Evolutionary conservation across 2,888 invertebrate species (phyloP).

Genomic region (Archips crataeganus): DNA sequence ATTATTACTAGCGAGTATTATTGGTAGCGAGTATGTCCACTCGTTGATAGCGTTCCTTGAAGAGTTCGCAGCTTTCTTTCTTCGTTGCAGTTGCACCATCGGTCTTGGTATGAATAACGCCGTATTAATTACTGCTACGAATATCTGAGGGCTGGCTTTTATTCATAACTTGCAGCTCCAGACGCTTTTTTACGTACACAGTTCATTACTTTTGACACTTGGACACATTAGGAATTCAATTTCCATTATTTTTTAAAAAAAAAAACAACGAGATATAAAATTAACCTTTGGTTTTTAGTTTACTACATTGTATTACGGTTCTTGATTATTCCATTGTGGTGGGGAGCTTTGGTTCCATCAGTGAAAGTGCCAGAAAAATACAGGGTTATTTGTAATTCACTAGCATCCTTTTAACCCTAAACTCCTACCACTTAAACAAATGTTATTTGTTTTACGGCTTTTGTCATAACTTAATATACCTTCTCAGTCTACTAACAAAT

Average conservation of each 20-base stretch:
- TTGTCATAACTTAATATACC: no score
- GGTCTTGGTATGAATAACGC: constrained; percentile 63
- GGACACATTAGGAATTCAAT: background rate
- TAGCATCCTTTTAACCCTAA: no score
- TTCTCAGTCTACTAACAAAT: no score
- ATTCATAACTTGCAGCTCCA: constrained; percentile 61
- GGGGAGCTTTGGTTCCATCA: no score
- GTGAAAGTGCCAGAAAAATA: no score
- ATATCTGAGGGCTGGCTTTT: constrained; percentile 65
- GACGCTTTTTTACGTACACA: constrained; percentile 5
- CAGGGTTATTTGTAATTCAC: no score
- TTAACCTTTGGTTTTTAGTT: no score
- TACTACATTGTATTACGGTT: no score
- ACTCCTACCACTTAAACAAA: no score
- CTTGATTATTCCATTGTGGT: no score
- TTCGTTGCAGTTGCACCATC: constrained; percentile 68
- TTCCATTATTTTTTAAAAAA: background rate
- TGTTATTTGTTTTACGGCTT: no score
- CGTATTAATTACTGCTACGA: constrained; percentile 66
- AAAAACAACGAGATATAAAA: no score
- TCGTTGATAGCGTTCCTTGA: constrained; percentile 59
- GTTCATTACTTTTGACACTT: background rate
- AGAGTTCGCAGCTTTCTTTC: constrained; percentile 62
- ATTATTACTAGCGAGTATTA: constrained; percentile 31
- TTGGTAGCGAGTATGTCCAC: constrained; percentile 51